Base-by-base conservation (phyloP, 2,113 vertebrate species). In the Hypomesus transpacificus region DNA sequence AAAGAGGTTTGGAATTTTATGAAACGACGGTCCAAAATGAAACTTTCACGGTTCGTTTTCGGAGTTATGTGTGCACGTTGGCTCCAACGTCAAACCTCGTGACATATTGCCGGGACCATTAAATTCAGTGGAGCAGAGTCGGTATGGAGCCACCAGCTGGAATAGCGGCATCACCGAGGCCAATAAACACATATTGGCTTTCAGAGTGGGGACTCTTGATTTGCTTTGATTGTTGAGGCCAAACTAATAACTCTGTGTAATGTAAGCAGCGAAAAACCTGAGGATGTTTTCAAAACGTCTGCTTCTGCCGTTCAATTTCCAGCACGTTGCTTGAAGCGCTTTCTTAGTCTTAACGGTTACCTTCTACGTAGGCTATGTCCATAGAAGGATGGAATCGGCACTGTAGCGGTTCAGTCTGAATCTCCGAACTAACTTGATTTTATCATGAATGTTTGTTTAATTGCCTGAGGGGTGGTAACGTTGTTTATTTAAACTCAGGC, bases 101-200 rank as follows among this genome's bases (percentile, higher is more conserved):
- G 71, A 67, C 64, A 60, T 58, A 51, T 60, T 60, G 34, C 24
- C 39, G 54, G 20, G 74, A 8, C 18, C 39, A n/a, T 75, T 66
- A 75, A 75, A 70, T 67, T 66, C 68, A 70, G 68, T 66, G 60
- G 58, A 59, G 74, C 74, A 20, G 54, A 28, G 52, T 66, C 46
- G 74, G 62, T 57, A 57, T 70, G 53, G 61, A 63, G 53, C 53
- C 28, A 51, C 54, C 66, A 70, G 22, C 61, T 70, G 74, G 74
- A 75, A 66, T 70, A 54, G 21, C 31, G 31, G 74, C 68, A 53
- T 66, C 62, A 14, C 28, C 21, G 66, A 66, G 74, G 68, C 74
- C 68, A 70, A 75, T 75, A 70, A 75, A 75, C 74, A 70, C 62
- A 75, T 67, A 75, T 70, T 70, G 68, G 61, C 67, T 75, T 75